A percentile compares a stretch with the other conserved stretches of the same genome.
Evolutionary conservation across 1,140 invertebrate species (phyloP).

Genomic region (Macrostomum lignano): DNA sequence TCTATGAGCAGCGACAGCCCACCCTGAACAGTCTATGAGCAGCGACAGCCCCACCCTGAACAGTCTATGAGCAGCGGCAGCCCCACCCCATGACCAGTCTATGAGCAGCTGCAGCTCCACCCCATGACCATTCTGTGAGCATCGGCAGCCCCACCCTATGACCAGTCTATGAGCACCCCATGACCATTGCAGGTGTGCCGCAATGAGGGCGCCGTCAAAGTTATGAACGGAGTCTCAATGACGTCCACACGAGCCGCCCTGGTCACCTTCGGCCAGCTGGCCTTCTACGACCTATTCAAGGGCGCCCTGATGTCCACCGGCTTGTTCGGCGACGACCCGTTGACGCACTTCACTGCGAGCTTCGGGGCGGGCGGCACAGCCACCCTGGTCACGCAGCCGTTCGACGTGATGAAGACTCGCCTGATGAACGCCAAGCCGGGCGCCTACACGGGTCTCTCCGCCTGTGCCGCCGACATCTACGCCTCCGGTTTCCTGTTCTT

Average conservation of each 20-base stretch:
- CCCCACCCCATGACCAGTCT: no score
- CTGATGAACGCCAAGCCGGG: conserved; percentile 41
- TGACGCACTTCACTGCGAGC: conserved; percentile 60
- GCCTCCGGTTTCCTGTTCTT: conserved; percentile 4
- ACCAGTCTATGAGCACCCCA: no score
- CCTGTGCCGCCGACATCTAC: background rate
- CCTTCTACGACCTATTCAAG: conserved; percentile 77
- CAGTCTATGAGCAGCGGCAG: no score
- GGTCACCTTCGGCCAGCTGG: conserved; percentile 74
- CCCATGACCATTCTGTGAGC: no score
- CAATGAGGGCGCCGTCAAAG: conserved; percentile 47
- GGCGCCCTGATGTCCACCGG: conserved; percentile 37
- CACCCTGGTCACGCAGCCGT: conserved; percentile 69
- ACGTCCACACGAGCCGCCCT: conserved; percentile 60
- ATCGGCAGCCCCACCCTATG: no score
- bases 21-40: no score
- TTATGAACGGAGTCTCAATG: conserved; percentile 65
- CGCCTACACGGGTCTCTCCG: background rate
- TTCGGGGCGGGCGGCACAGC: conserved; percentile 66
- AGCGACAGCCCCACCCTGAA: no score
- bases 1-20: no score
- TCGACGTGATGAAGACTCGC: conserved; percentile 82
- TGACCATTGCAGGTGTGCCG: no score
- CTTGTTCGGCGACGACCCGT: conserved; percentile 51
- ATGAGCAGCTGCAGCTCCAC: no score